Evolutionary conservation across 2,888 invertebrate genomes (phyloP), one percentile per base, ranked within the genome.

Genomic region (Xanthia icteritia): DNA sequence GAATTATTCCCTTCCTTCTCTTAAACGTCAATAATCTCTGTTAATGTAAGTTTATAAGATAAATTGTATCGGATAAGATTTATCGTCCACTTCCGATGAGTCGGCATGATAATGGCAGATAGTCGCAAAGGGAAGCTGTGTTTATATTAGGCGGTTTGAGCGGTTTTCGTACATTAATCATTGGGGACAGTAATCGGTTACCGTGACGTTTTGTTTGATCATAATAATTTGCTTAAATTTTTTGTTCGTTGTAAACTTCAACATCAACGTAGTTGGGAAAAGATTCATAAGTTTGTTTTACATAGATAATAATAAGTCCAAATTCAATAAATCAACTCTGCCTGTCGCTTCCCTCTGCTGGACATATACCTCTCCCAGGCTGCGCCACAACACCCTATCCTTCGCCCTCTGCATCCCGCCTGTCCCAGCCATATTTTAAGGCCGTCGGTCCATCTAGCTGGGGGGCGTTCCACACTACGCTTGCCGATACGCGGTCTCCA

Each of bases 1-100:
- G 23, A 56, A 11, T 54, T 13, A 69, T 61, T 42, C 23, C 65
- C 15, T 1, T 31, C 17, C 60, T 76, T 67, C 27, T 70, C 31
- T 54, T 65, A 45, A 83, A 67, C 56, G 45, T 81, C 69, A 70
- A 75, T 60, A 76, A 86, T 82, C 79, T 69, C n/a, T 67, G 79
- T 76, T 79, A 84, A 87, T 82, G 84, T 84, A 63, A 77, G 77
- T 84, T 78, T 76, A 39, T 70, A 79, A 87, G 83, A 87, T 85
- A 75, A 85, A 88, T 86, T 27, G 83, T 82, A 83, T 80, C 75
- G 64, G 88, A 83, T 87, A 90, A 93, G 94, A 94, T 94, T 94
- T 93, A 94, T 94, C 84, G 89, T 79, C 82, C 79, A 88, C 88
- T 92, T 93, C 93, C 92, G 91, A 93, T 94, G 94, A 94, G 92